These are phyloP conservation scores for Scaptomyza polygonia DNA, from an alignment of 2,888 invertebrate genomes.

Conservation along the genomic window DNA sequence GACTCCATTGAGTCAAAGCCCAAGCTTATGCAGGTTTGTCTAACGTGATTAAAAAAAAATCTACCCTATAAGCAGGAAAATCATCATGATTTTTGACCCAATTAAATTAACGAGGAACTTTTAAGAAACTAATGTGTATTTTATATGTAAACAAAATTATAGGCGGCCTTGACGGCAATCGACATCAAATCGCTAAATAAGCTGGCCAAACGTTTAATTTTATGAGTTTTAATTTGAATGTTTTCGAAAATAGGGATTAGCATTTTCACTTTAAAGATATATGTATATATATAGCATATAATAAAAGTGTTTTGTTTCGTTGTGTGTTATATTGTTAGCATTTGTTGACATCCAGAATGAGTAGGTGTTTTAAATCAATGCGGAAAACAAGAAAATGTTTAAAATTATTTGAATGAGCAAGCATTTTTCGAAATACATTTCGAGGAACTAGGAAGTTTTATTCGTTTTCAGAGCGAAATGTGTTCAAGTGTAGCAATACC, in stretches of 20 bases:
- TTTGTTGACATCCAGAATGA: neutral
- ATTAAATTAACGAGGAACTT: neutral
- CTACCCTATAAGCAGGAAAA: too few species aligned
- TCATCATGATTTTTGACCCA: too few species aligned
- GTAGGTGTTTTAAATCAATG: too few species aligned
- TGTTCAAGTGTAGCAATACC: constrained; percentile 9
- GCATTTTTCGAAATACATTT: neutral
- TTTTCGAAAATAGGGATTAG: constrained; percentile 3
- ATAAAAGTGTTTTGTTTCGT: neutral
- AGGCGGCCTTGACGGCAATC: neutral
- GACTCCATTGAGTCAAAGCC: constrained; percentile 85
- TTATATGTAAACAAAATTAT: neutral
- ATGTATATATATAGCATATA: neutral
- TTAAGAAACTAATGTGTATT: neutral
- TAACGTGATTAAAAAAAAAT: neutral
- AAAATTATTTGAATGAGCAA: too few species aligned
- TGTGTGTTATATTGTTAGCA: neutral
- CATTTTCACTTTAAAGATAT: neutral
- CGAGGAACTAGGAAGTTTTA: neutral
- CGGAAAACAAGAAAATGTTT: too few species aligned
- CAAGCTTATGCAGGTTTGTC: constrained; percentile 85
- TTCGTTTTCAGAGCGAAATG: neutral
- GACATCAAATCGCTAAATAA: neutral
- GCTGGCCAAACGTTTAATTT: neutral
- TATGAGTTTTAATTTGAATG: constrained; percentile 2